Evolutionary conservation across 2,797 vertebrate genomes (phyloP), one percentile per base, ranked within the genome.

Genomic region (Sciurus vulgaris): DNA sequence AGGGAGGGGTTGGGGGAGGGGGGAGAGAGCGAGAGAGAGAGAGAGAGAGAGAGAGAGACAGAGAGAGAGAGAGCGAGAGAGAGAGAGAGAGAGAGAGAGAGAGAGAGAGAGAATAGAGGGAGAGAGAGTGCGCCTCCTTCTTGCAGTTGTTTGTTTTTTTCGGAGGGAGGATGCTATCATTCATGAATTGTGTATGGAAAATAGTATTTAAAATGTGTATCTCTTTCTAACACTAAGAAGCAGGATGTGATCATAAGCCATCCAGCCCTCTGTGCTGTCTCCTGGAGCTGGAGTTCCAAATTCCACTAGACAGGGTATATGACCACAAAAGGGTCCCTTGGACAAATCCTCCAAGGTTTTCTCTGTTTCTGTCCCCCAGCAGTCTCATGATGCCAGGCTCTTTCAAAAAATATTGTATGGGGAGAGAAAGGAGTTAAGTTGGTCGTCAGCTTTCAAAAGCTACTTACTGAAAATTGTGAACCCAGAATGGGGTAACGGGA

Each of bases 351-450:
- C 15, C 6, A 47, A 63, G 30, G 14, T 10, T 65, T 35, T 86
- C 77, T 93, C 54, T 47, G 33, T 72, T 82, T 81, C 74, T 59
- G 49, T 49, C 17, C 47, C 24, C 44, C 7, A 51, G 51, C 33
- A 59, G 63, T 33, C 35, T 63, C 51, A 5, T 38, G 47, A 65
- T 83, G 13, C 35, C 61, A 65, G 83, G 59, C 20, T 10, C 76
- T 93, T 89, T 67, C 35, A 30, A 63, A 93, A 90, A 91, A 90
- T 90, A 73, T 56, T 72, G 15, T 22, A 61, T 33, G 18, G 28
- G 24, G 28, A 63, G 38, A 78, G 49, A 89, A 93, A 5, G 69
- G 74, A 49, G 44, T 67, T n/a, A 87, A 94, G 28, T 18, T 51
- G 18, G 41, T 14, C 70, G n/a, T 78, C 35, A 63, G 38, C 20